Percentiles rank a stretch among this genome's conserved stretches.
phyloP scores from a whole-genome alignment of 2,888 invertebrate genomes.

The Smittia aterrima region DNA sequence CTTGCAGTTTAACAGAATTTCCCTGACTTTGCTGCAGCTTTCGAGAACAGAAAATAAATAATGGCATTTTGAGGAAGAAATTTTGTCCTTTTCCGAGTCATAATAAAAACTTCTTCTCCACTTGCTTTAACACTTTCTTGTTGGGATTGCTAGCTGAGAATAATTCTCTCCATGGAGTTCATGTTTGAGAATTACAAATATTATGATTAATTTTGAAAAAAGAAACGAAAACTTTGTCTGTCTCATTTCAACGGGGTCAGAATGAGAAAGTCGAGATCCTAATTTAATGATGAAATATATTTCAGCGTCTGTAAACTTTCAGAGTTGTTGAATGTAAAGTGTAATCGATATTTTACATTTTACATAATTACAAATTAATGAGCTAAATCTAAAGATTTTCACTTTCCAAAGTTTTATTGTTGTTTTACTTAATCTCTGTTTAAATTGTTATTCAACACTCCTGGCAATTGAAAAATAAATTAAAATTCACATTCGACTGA shows the following conservation, averaged over 20 bases:
- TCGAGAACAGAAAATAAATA: not conserved
- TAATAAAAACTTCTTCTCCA: too few species aligned
- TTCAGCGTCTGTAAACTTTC: not conserved
- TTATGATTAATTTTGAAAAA: not conserved
- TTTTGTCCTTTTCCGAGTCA: not conserved
- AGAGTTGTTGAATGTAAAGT: too few species aligned
- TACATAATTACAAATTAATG: too few species aligned
- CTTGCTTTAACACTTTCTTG: too few species aligned
- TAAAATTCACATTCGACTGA: not conserved
- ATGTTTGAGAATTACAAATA: not conserved
- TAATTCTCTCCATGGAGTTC: too few species aligned
- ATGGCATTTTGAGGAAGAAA: not conserved
- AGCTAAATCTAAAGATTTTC: too few species aligned
- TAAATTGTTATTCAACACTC: too few species aligned
- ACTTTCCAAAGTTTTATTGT: too few species aligned
- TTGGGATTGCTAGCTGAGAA: too few species aligned
- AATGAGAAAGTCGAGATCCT: not conserved
- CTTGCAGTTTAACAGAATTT: not conserved
- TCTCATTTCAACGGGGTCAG: not conserved
- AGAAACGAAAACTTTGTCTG: not conserved
- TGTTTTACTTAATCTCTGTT: too few species aligned
- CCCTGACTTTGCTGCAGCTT: not conserved
- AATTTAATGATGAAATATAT: constrained; percentile 2
- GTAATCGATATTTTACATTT: too few species aligned
- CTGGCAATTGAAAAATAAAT: not conserved